Evolutionary conservation across 2,797 vertebrate genomes (phyloP).

Genomic region (Coregonus sp.): DNA sequence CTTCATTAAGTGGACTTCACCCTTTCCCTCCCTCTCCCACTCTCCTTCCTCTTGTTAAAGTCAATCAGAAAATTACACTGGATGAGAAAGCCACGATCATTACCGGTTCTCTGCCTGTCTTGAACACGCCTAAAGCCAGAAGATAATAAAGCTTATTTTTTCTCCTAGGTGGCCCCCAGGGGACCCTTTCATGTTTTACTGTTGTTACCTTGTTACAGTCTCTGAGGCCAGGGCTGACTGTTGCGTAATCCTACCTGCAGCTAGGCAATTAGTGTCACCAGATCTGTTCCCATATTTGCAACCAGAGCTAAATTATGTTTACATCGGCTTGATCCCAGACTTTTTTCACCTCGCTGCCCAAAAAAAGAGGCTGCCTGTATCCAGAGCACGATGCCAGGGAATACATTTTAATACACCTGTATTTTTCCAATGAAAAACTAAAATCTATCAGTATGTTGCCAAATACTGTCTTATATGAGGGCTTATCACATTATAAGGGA

Average conservation of each 20-base stretch:
- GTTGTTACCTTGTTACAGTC: too few relatives aligned
- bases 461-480: not conserved
- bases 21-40: not conserved
- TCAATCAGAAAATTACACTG: slow-evolving; percentile 35
- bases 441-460: not conserved
- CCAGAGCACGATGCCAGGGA: not conserved
- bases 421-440: not conserved
- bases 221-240: not conserved
- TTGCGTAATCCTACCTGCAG: not conserved
- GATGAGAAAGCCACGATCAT: slow-evolving; percentile 24
- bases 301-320: not conserved
- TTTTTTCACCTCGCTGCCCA: not conserved
- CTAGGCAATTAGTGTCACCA: not conserved
- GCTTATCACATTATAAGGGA: too few relatives aligned
- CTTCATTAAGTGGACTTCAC: not conserved
- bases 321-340: slow-evolving; percentile 30
- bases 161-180: not conserved
- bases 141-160: slow-evolving; percentile 21
- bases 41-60: slow-evolving; percentile 1
- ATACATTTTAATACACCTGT: not conserved
- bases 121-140: slow-evolving; percentile 4
- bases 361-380: not conserved
- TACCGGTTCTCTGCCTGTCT: slow-evolving; percentile 10
- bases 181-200: too few relatives aligned
- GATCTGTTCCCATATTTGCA: not conserved